A percentile compares a stretch with the other conserved stretches of the same genome.
These are phyloP conservation scores for Micropterix aruncella DNA, from an alignment of 2,888 invertebrate genomes.

Conservation along the genomic window DNA sequence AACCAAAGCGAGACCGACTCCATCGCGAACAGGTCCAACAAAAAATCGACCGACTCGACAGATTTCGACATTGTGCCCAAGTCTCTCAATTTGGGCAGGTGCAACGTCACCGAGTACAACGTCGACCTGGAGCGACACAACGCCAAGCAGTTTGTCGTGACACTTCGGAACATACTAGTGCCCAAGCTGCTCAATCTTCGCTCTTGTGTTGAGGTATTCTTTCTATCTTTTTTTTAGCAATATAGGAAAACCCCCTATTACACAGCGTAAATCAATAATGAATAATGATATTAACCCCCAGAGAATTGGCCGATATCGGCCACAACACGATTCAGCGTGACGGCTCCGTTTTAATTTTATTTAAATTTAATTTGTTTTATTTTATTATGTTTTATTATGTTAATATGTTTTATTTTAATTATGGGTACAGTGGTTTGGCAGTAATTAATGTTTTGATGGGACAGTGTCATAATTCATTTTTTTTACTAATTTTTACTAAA, in stretches of 20 bases:
- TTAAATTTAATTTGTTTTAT: background rate
- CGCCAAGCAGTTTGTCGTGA: constrained; percentile 70
- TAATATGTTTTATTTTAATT: too few species aligned
- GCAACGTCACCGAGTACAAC: constrained; percentile 47
- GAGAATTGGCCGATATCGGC: too few species aligned
- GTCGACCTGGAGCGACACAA: constrained; percentile 79
- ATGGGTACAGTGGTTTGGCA: too few species aligned
- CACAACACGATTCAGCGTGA: too few species aligned
- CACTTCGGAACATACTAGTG: constrained; percentile 56
- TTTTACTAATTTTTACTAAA: too few species aligned
- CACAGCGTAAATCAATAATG: too few species aligned
- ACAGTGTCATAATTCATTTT: too few species aligned
- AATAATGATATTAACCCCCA: too few species aligned
- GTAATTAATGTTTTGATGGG: too few species aligned
- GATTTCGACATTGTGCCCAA: constrained; percentile 29
- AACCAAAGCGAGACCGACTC: constrained; percentile 16
- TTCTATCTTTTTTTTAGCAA: too few species aligned
- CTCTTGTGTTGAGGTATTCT: constrained; percentile 60
- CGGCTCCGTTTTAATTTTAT: too few species aligned
- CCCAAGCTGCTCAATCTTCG: constrained; percentile 62
- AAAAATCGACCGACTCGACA: constrained; percentile 10
- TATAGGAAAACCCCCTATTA: too few species aligned
- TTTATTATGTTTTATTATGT: background rate
- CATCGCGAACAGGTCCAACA: constrained; percentile 10
- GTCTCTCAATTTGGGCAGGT: constrained; percentile 34